Evolutionary conservation across 2,888 invertebrate species (phyloP).

Genomic region (Eurois occulta): DNA sequence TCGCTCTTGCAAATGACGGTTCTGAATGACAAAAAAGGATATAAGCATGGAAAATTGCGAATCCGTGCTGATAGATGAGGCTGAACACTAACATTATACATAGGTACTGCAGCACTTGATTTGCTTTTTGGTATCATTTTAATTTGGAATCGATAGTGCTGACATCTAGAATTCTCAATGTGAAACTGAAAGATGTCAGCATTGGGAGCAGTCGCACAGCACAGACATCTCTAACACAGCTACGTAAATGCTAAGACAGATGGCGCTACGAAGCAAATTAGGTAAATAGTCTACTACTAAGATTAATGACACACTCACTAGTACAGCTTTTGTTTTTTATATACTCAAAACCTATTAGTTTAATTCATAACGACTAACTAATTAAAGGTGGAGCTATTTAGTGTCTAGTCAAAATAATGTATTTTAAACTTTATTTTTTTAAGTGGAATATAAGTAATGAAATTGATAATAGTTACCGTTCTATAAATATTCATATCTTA

Average conservation of each 20-base stretch:
- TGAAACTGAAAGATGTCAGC: neutral
- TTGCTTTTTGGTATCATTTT: neutral
- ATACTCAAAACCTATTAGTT: neutral
- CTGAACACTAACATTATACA: no score
- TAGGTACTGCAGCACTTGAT: no score
- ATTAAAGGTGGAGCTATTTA: neutral
- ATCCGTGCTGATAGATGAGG: neutral
- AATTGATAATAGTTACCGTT: no score
- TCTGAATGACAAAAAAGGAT: no score
- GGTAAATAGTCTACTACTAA: neutral
- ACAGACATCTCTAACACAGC: neutral
- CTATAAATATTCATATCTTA: no score
- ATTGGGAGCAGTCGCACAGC: neutral
- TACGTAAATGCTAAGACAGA: neutral
- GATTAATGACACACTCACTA: neutral
- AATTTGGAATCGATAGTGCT: neutral
- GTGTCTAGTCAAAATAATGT: neutral
- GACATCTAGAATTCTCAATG: conserved; percentile 8
- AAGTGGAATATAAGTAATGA: no score
- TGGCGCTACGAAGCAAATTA: neutral
- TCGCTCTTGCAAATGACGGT: no score
- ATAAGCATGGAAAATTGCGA: no score
- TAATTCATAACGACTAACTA: neutral
- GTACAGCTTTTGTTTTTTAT: neutral
- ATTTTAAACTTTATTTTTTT: no score